Percentiles rank a stretch among this genome's conserved stretches.
phyloP scores from a whole-genome alignment of 1,140 invertebrate species.

The Laupala kohalensis region DNA sequence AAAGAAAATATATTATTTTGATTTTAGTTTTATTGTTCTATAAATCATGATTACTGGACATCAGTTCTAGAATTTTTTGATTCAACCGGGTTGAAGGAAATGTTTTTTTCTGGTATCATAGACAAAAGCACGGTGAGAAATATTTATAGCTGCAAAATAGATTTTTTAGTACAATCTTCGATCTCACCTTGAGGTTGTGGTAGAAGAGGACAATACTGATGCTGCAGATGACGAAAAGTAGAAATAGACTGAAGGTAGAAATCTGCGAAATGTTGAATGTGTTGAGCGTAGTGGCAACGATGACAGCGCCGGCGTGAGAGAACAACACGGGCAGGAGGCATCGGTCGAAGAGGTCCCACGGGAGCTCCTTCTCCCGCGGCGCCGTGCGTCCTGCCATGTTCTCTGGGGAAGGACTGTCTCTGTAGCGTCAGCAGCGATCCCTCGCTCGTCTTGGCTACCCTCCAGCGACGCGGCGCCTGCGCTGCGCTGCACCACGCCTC shows the following conservation, averaged over 20 bases:
- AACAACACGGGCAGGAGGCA: constrained; percentile 61
- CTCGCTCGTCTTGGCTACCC: not conserved
- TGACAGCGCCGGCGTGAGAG: constrained; percentile 59
- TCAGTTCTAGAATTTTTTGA: too few species aligned
- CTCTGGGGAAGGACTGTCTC: too few species aligned
- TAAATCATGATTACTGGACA: too few species aligned
- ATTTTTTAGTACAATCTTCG: too few species aligned
- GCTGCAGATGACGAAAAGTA: constrained; percentile 53
- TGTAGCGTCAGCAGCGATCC: not conserved
- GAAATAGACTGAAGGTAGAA: constrained; percentile 58
- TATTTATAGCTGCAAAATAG: too few species aligned
- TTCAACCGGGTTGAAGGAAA: too few species aligned
- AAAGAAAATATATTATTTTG: too few species aligned
- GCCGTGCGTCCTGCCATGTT: not conserved
- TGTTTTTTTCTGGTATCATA: too few species aligned
- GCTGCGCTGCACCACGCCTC: too few species aligned
- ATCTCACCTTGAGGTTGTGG: constrained; percentile 58
- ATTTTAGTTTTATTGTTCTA: too few species aligned
- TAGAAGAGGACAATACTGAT: constrained; percentile 61
- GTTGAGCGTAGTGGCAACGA: constrained; percentile 54
- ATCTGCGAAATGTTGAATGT: constrained; percentile 53
- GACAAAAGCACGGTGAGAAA: too few species aligned
- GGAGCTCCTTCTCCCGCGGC: constrained; percentile 29
- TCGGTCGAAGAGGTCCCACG: constrained; percentile 65
- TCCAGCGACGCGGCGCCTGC: not conserved